A percentile compares a stretch with the other conserved stretches of the same genome.
These are phyloP conservation scores for Rafetus swinhoei DNA, from an alignment of 2,113 vertebrate species.

Conservation along the genomic window DNA sequence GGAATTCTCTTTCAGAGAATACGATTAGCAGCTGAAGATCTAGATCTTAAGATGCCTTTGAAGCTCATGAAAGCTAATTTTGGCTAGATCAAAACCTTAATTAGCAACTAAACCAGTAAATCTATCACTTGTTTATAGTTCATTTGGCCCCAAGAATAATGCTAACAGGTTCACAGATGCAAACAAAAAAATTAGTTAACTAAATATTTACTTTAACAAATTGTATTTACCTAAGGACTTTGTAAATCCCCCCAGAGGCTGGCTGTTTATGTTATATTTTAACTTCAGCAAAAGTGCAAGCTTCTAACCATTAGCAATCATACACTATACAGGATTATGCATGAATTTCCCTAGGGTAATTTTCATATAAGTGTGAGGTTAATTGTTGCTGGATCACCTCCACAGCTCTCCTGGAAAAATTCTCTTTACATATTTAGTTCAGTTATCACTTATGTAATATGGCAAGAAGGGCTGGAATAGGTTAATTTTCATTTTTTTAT, in stretches of 20 bases:
- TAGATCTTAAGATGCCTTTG: not conserved
- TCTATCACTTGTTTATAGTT: not conserved
- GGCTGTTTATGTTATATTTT: not conserved
- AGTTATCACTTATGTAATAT: not conserved
- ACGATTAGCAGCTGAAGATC: not conserved
- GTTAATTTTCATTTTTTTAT: not conserved
- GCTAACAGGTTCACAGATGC: not conserved
- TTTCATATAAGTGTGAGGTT: not conserved
- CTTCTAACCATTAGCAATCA: not conserved
- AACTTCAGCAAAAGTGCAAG: not conserved
- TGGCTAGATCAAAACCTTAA: not conserved
- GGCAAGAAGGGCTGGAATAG: accelerated
- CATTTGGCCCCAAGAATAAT: not conserved
- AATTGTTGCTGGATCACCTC: not conserved
- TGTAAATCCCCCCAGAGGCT: not conserved
- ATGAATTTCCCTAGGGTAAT: not conserved
- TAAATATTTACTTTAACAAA: not conserved
- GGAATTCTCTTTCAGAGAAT: not conserved
- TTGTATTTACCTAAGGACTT: not conserved
- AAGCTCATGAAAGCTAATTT: not conserved
- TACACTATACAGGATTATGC: not conserved
- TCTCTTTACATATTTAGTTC: not conserved
- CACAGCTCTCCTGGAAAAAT: not conserved
- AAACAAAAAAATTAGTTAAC: not conserved
- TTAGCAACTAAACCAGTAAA: not conserved